Evolutionary conservation across 2,888 invertebrate species (phyloP).

Genomic region (Drosophila tanythrix): DNA sequence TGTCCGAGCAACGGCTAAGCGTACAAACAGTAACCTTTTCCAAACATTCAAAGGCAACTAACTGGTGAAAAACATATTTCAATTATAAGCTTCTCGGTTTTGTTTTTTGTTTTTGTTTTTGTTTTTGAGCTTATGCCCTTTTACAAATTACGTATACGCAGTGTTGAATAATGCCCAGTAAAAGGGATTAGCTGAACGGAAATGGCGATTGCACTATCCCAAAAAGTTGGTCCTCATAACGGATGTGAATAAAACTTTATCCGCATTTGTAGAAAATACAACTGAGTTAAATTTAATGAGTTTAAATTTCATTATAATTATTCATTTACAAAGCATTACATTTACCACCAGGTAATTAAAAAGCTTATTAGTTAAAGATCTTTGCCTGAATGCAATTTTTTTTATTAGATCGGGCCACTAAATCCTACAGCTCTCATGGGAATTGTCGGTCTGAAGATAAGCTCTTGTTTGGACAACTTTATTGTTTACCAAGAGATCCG

Average conservation of each 20-base stretch:
- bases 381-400: background rate
- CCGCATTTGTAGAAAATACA: background rate
- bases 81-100: conserved; percentile 2
- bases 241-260: background rate
- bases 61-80: conserved; percentile 5
- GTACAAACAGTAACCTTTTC: background rate
- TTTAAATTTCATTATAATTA: background rate
- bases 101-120: too few species aligned
- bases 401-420: background rate
- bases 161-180: background rate
- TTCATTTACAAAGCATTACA: background rate
- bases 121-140: background rate
- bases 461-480: background rate
- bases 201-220: background rate
- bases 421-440: background rate
- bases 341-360: background rate
- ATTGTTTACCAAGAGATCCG: background rate
- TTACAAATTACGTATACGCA: conserved; percentile 5
- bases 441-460: background rate
- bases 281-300: background rate
- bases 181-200: background rate
- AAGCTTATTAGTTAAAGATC: background rate
- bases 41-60: background rate
- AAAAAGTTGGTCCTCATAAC: background rate
- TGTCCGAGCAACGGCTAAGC: conserved; percentile 5